phyloP scores from a whole-genome alignment of 2,113 vertebrate genomes.

The Cricetomys ansorgei region DNA sequence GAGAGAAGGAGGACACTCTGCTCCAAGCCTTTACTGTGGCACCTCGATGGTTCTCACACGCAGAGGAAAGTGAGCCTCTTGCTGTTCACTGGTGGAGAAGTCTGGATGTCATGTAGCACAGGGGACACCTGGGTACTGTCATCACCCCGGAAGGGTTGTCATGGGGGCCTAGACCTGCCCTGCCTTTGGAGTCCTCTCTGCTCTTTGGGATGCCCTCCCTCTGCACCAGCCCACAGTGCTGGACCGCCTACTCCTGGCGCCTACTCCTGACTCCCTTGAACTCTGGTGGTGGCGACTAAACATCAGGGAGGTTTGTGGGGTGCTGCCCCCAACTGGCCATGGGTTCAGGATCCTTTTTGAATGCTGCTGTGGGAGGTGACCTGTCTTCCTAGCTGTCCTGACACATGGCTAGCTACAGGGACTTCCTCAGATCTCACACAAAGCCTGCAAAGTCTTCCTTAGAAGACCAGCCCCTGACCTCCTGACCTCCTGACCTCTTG shows the following conservation, averaged over 20 bases:
- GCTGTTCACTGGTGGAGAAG: background rate
- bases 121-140: background rate
- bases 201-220: background rate
- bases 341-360: background rate
- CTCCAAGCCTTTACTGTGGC: background rate
- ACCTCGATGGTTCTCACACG: accelerated
- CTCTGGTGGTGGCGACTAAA: background rate
- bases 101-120: background rate
- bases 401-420: background rate
- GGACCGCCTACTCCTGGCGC: background rate
- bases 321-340: no score
- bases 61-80: no score
- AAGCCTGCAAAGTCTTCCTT: background rate
- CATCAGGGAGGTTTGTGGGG: background rate
- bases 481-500: background rate
- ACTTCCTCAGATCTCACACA: background rate
- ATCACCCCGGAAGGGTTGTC: background rate
- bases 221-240: background rate
- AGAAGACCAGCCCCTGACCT: background rate
- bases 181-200: background rate
- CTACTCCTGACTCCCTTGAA: background rate
- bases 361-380: background rate
- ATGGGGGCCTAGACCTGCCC: background rate
- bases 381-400: background rate
- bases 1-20: background rate